A percentile compares a stretch with the other conserved stretches of the same genome.
Conservation (phyloP, 2,888 invertebrate genomes). For the Eudasyphora cyanicolor region DNA sequence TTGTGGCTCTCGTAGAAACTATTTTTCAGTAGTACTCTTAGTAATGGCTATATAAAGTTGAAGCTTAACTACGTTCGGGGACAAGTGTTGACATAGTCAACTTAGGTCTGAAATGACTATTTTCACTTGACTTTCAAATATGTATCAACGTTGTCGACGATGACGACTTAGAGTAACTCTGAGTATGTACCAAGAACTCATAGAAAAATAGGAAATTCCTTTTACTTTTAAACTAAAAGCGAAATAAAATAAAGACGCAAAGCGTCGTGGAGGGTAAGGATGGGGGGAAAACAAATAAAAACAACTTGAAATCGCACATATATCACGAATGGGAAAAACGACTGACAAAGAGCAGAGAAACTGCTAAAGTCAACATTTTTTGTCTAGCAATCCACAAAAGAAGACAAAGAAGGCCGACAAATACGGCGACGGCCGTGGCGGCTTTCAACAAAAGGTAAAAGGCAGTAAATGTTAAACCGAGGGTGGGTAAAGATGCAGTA, state of each 20-base stretch:
- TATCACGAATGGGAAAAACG: constrained; percentile 29
- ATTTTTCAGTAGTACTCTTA: too few relatives aligned
- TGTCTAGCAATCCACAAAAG: constrained; percentile 27
- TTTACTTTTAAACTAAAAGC: constrained; percentile 38
- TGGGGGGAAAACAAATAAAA: constrained; percentile 46
- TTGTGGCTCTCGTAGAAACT: constrained; percentile 6
- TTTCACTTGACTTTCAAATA: constrained; percentile 44
- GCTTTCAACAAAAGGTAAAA: constrained; percentile 26
- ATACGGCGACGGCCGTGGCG: background rate
- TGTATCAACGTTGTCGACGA: background rate
- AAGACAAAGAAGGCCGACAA: background rate
- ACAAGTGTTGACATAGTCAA: constrained; percentile 74
- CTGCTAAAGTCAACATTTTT: constrained; percentile 54
- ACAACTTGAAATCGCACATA: constrained; percentile 48
- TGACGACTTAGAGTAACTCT: background rate
- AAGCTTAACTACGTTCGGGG: constrained; percentile 17
- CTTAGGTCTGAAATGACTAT: constrained; percentile 53
- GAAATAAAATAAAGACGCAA: background rate
- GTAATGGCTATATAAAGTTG: constrained; percentile 33
- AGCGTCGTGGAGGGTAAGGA: too few relatives aligned
- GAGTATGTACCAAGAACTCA: constrained; percentile 9
- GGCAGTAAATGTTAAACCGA: background rate
- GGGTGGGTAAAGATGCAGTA: background rate
- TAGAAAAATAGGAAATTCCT: constrained; percentile 13
- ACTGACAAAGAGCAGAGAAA: constrained; percentile 30